Conservation (phyloP, 2,113 vertebrate genomes). For the Amia ocellicauda region DNA sequence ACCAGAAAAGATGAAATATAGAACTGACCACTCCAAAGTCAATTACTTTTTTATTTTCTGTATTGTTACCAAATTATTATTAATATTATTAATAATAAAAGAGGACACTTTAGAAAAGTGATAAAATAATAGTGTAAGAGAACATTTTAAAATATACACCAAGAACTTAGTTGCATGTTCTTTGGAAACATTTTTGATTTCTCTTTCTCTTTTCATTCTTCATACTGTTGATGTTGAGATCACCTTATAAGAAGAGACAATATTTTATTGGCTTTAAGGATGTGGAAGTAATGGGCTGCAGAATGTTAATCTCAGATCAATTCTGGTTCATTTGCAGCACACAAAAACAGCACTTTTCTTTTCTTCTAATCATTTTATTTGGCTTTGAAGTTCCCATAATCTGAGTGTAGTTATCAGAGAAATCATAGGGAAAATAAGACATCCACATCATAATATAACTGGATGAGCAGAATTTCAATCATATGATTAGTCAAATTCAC, state of each 20-base stretch:
- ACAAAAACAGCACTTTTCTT: constrained; percentile 35
- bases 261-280: constrained; percentile 3
- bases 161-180: too few species aligned
- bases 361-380: constrained; percentile 35
- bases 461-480: constrained; percentile 42
- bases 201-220: background rate
- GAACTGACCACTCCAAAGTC: too few species aligned
- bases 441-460: constrained; percentile 34
- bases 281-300: constrained; percentile 23
- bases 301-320: constrained; percentile 32
- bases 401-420: constrained; percentile 48
- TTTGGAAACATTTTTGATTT: background rate
- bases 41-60: background rate
- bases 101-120: too few species aligned
- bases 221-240: background rate
- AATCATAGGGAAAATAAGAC: constrained; percentile 34
- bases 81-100: background rate
- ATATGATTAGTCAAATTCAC: constrained; percentile 6
- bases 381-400: constrained; percentile 54
- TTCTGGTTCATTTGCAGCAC: constrained; percentile 46
- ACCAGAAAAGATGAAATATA: too few species aligned
- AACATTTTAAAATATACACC: too few species aligned
- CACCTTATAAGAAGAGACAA: background rate
- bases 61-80: background rate
- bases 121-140: background rate